Evolutionary conservation across 2,113 vertebrate genomes (phyloP).

Genomic region (Lonchura striata): DNA sequence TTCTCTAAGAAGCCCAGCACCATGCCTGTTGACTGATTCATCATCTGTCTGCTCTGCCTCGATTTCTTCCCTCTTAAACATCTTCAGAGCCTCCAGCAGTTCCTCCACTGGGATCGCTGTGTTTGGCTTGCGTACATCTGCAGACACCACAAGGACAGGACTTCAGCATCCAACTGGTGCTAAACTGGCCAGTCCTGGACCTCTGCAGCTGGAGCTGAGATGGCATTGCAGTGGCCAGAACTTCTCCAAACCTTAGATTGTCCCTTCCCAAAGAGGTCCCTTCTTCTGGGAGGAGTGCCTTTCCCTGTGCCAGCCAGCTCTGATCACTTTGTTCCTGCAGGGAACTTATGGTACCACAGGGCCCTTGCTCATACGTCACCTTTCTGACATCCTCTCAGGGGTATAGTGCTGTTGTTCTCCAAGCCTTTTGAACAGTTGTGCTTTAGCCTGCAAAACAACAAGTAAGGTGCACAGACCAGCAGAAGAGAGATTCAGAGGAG

Average conservation of each 20-base stretch:
- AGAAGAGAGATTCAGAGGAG: neutral
- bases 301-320: neutral
- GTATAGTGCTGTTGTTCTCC: neutral
- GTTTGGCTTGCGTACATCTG: neutral
- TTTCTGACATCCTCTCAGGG: neutral
- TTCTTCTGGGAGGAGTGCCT: neutral
- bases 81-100: constrained; percentile 46
- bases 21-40: neutral
- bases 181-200: neutral
- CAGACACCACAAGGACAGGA: neutral
- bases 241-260: neutral
- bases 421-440: neutral
- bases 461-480: neutral
- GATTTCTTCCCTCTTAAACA: constrained; percentile 28
- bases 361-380: neutral
- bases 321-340: neutral
- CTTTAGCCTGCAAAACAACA: constrained; percentile 25
- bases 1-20: neutral
- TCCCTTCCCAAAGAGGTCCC: neutral
- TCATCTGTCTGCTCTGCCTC: constrained; percentile 41
- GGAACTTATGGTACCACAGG: neutral
- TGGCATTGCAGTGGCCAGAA: neutral
- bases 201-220: neutral
- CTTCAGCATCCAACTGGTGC: neutral
- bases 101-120: constrained; percentile 20